These are phyloP conservation scores for Saguinus midas DNA, from an alignment of 2,113 vertebrate genomes.

Conservation along the genomic window DNA sequence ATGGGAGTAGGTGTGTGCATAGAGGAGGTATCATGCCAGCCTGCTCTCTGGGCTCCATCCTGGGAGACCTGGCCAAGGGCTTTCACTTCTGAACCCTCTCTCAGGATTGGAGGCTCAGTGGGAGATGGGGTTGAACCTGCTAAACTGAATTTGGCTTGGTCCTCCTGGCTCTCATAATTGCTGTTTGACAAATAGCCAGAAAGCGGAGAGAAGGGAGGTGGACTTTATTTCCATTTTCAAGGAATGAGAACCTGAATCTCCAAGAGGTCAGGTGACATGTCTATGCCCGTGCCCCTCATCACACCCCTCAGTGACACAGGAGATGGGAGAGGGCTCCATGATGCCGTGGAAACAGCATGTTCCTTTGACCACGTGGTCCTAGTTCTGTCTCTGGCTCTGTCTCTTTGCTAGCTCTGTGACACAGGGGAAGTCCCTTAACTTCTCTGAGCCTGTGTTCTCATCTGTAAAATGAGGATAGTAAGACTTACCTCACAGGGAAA, in stretches of 20 bases:
- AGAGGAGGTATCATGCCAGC: fast-evolving
- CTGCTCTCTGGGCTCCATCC: not conserved
- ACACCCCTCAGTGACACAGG: not conserved
- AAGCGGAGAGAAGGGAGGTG: not conserved
- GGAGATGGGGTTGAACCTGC: not conserved
- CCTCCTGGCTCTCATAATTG: not conserved
- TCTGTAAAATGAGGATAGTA: conserved; percentile 54
- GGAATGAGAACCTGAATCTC: not conserved
- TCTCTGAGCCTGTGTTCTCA: conserved; percentile 53
- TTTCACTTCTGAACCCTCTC: not conserved
- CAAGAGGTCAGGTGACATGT: not conserved
- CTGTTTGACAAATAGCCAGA: not conserved
- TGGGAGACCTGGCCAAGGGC: not conserved
- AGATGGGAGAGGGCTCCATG: not conserved
- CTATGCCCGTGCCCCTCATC: fast-evolving
- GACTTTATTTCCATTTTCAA: not conserved
- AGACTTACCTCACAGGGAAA: not conserved
- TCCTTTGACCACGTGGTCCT: not conserved
- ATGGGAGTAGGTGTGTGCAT: no score
- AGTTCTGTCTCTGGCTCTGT: not conserved
- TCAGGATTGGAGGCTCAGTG: not conserved
- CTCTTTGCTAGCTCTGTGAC: not conserved
- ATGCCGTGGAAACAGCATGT: fast-evolving
- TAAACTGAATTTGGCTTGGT: not conserved
- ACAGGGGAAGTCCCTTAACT: not conserved